These are phyloP conservation scores for Epiblema foenella DNA, from an alignment of 2,888 invertebrate species.

Conservation along the genomic window DNA sequence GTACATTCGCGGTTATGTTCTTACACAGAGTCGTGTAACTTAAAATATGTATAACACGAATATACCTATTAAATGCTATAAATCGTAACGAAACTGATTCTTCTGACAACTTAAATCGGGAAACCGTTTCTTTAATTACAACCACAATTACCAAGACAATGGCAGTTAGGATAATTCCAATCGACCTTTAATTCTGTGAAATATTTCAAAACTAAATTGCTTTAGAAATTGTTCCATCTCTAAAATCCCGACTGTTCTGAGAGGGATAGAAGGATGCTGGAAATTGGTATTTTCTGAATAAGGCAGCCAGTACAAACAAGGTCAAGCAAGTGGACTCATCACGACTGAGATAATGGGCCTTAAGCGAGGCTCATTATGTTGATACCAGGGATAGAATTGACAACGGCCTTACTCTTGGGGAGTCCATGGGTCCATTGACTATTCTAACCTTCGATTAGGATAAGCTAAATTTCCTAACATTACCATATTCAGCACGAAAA, in stretches of 20 bases:
- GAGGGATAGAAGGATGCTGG: background rate
- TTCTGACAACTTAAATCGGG: background rate
- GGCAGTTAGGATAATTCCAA: slow-evolving; percentile 9
- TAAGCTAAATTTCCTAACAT: background rate
- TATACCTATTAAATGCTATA: background rate
- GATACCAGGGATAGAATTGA: background rate
- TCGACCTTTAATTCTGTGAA: slow-evolving; percentile 10
- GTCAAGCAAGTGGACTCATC: slow-evolving; percentile 8
- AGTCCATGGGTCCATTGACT: background rate
- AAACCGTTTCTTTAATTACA: slow-evolving; percentile 19
- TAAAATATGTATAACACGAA: no score
- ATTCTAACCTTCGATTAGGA: background rate
- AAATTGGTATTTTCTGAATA: slow-evolving; percentile 1
- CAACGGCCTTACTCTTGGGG: background rate
- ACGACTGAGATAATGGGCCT: slow-evolving; percentile 7
- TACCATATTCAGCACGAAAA: background rate
- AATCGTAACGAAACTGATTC: background rate
- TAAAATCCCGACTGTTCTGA: background rate
- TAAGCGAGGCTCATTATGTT: slow-evolving; percentile 3
- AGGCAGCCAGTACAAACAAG: slow-evolving; percentile 6
- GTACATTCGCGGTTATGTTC: no score
- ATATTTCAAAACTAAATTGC: background rate
- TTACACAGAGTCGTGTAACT: no score
- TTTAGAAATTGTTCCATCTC: slow-evolving; percentile 11
- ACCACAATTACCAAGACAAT: slow-evolving; percentile 18